Conservation (phyloP, 2,888 invertebrate species). For the Erynnis tages region DNA sequence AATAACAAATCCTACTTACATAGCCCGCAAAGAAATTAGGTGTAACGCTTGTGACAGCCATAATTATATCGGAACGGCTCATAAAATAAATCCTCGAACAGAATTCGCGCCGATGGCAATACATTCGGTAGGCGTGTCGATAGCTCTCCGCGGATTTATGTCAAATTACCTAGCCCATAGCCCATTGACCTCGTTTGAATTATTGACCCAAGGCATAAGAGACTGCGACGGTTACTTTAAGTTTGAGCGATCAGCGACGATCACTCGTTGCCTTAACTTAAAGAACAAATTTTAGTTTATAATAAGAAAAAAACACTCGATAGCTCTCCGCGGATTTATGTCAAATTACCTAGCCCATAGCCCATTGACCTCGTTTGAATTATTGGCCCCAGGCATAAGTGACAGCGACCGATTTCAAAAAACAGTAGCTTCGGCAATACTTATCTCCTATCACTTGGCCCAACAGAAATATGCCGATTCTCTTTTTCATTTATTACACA, state of each 20-base stretch:
- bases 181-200: slow-evolving; percentile 60
- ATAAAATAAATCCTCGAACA: slow-evolving; percentile 53
- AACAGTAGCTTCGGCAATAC: not conserved
- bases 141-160: slow-evolving; percentile 65
- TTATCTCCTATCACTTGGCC: slow-evolving; percentile 31
- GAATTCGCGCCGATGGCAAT: slow-evolving; percentile 56
- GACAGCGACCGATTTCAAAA: not conserved
- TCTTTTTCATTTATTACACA: slow-evolving; percentile 67
- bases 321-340: slow-evolving; percentile 65
- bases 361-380: slow-evolving; percentile 60
- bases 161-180: slow-evolving; percentile 68
- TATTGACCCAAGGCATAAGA: not conserved
- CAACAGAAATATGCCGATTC: slow-evolving; percentile 50
- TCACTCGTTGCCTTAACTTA: too few relatives aligned
- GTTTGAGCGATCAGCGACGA: not conserved
- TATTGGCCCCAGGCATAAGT: not conserved
- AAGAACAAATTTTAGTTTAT: too few relatives aligned
- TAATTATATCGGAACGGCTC: slow-evolving; percentile 34
- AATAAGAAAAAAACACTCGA: too few relatives aligned
- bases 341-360: slow-evolving; percentile 68
- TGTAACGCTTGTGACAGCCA: slow-evolving; percentile 30
- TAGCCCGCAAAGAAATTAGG: slow-evolving; percentile 36
- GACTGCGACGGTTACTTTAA: too few relatives aligned
- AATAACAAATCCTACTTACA: slow-evolving; percentile 22
- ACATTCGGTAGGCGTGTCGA: slow-evolving; percentile 61